Base-by-base conservation (phyloP, 2,113 vertebrate species). In the Psittacus erithacus region DNA sequence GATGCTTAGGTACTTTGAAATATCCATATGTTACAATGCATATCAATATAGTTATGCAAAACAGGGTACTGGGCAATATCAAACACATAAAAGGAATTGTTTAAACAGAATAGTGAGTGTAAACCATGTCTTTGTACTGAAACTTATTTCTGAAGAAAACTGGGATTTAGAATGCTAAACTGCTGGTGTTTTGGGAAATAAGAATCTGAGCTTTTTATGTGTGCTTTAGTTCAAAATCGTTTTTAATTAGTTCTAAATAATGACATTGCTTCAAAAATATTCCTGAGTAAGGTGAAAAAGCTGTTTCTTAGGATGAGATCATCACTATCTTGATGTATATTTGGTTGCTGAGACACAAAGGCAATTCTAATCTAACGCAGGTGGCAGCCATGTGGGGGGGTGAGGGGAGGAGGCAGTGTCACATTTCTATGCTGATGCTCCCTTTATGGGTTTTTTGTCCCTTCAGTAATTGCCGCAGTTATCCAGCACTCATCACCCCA, bases 391-490 rank as follows among this genome's bases (percentile, higher is more conserved):
- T 4, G 11, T 14, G 18, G 7, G 41, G 1, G 2, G 13, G 6
- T 22, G 6, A 28, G 5, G 12, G 12, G 6, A 5, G 8, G 2
- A 11, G 25, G 5, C 12, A 59, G 5, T 25, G 13, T n/a, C 11
- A 24, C 41, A 55, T 80, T 44, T 71, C 8, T 46, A 57, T 71
- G 50, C 41, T 63, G 29, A 74, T 52, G 13, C 50, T 25, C n/a
- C 14, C 8, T 76, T 81, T 50, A 44, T 33, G 75, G 24, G 7
- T 43, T 53, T 17, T 65, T 88, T 1, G 0, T 50, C 33, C 63
- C 35, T 73, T 41, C n/a, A 38, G 46, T 62, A 76, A 57, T 17
- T 46, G 27, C 43, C 67, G 16, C n/a, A 14, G 22, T 57, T 33
- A 7, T 13, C 29, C 41, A 76, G 35, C 28, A 62, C 18, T 44